Evolutionary conservation across 2,888 invertebrate species (phyloP).

Genomic region (Selenia dentaria): DNA sequence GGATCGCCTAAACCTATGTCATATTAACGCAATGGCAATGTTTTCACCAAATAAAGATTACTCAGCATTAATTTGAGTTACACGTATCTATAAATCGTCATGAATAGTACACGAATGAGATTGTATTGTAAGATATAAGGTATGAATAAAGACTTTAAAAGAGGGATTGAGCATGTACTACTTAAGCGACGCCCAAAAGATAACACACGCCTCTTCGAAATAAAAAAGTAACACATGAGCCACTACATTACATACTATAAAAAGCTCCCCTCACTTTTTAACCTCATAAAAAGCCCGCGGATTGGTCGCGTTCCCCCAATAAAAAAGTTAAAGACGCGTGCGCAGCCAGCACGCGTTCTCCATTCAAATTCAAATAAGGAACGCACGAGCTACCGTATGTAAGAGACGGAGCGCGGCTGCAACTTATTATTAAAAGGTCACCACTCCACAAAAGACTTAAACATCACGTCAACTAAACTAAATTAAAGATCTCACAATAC

Average conservation of each 20-base stretch:
- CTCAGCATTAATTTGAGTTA: too few relatives aligned
- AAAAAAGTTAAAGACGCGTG: constrained; percentile 80
- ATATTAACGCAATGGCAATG: too few relatives aligned
- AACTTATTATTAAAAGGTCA: constrained; percentile 69
- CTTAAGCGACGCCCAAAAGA: constrained; percentile 10
- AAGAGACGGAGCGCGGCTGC: constrained; percentile 67
- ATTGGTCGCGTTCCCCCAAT: constrained; percentile 70
- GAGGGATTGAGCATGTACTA: too few relatives aligned
- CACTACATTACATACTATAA: constrained; percentile 44
- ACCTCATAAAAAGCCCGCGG: constrained; percentile 50
- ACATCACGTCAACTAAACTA: constrained; percentile 24
- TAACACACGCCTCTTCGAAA: constrained; percentile 51
- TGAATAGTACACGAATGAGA: too few relatives aligned
- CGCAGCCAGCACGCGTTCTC: constrained; percentile 62
- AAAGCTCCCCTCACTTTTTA: constrained; percentile 76
- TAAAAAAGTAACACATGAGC: constrained; percentile 49
- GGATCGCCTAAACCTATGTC: too few relatives aligned
- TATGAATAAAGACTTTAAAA: too few relatives aligned
- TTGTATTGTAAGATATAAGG: too few relatives aligned
- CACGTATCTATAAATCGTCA: too few relatives aligned
- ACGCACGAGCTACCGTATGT: constrained; percentile 69
- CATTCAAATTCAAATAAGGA: constrained; percentile 74
- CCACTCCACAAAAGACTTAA: constrained; percentile 57
- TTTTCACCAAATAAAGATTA: too few relatives aligned
- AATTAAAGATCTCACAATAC: constrained; percentile 38